Conservation (phyloP, 2,113 vertebrate genomes). For the Aptenodytes forsteri region DNA sequence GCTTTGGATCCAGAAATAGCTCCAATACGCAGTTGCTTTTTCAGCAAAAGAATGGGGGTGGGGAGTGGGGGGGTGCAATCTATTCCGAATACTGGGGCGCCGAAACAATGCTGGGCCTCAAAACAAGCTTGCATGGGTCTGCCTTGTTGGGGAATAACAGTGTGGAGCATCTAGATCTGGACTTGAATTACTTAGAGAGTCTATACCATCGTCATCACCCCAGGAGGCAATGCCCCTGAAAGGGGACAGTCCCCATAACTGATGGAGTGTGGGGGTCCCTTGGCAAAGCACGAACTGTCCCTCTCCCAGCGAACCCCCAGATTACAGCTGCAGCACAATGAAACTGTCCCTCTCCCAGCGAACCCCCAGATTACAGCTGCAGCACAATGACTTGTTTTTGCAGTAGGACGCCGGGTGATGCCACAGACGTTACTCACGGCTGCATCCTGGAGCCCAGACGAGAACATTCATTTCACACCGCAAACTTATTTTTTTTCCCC, state of each 20-base stretch:
- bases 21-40: rapidly evolving
- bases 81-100: neutral
- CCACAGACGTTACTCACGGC: neutral
- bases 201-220: rapidly evolving
- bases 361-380: neutral
- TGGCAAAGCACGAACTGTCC: neutral
- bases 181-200: neutral
- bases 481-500: neutral
- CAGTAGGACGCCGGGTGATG: neutral
- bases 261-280: neutral
- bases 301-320: neutral
- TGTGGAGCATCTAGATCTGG: rapidly evolving
- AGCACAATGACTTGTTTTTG: neutral
- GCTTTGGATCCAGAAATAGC: no score
- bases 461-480: constrained; percentile 50
- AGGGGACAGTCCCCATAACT: neutral
- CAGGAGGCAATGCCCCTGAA: rapidly evolving
- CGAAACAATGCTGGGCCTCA: rapidly evolving
- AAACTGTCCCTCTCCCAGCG: neutral
- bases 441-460: constrained; percentile 24
- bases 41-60: rapidly evolving
- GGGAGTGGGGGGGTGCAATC: neutral
- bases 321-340: no score
- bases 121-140: rapidly evolving
- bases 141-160: rapidly evolving